These are phyloP conservation scores for Habropoda laboriosa DNA, from an alignment of 1,140 invertebrate genomes.

Conservation along the genomic window DNA sequence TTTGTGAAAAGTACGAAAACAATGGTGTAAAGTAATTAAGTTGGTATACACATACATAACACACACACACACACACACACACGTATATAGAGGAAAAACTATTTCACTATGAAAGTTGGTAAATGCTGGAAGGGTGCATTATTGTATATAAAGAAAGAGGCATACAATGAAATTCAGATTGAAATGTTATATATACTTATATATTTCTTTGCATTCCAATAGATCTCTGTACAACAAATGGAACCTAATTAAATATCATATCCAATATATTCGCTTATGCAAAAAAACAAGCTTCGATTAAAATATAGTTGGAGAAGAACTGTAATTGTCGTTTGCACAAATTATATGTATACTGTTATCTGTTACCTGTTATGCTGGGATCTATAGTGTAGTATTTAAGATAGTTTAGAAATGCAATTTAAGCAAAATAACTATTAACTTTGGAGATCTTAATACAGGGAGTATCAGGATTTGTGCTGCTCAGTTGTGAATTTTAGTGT, in stretches of 20 bases:
- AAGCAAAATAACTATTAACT: constrained; percentile 2
- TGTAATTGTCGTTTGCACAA: constrained; percentile 72
- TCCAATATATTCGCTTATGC: constrained; percentile 18
- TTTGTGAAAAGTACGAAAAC: constrained; percentile 42
- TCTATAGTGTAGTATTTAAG: constrained; percentile 51
- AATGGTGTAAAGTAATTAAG: constrained; percentile 62
- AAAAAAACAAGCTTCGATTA: constrained; percentile 4
- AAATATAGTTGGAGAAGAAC: constrained; percentile 33
- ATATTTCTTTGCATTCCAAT: constrained; percentile 74
- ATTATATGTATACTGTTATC: constrained; percentile 63
- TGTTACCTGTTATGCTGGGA: constrained; percentile 56
- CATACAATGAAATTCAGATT: constrained; percentile 77
- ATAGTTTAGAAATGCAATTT: constrained; percentile 44
- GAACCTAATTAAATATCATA: constrained; percentile 37
- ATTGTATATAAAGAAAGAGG: constrained; percentile 72
- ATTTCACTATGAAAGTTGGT: constrained; percentile 57
- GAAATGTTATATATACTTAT: constrained; percentile 58
- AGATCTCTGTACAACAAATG: constrained; percentile 63
- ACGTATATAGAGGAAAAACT: constrained; percentile 58
- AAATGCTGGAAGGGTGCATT: constrained; percentile 63
- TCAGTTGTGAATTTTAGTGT: constrained; percentile 43
- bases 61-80: constrained; percentile 55
- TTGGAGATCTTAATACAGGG: constrained; percentile 15
- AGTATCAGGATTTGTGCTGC: constrained; percentile 27
- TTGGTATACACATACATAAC: constrained; percentile 49